Base-by-base conservation (phyloP, 2,888 invertebrate genomes). In the Tanypteryx hageni region DNA sequence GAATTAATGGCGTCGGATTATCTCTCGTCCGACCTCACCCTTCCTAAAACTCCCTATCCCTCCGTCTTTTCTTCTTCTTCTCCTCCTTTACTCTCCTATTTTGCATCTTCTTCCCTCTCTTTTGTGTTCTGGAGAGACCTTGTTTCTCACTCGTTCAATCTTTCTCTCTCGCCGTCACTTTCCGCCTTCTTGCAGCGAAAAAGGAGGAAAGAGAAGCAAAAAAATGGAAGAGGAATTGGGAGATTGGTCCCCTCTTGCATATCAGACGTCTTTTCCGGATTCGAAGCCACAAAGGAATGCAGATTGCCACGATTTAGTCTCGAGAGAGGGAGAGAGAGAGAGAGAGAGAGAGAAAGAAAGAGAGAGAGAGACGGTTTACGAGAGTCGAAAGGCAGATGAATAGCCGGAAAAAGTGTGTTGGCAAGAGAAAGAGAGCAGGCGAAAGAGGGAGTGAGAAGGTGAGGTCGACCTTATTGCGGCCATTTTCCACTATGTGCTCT, bases 271-370 rank as follows among this genome's bases (percentile, higher is more conserved):
- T 89, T 89, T 89, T 89, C 68, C 64, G 10, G 89, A 76, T 76
- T 18, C 18, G 56, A 68, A 13, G 8, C 68, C 61, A 68, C 89
- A 89, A 89, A 89, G 89, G 89, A 64, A 68, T 89, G 64, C 64
- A 89, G 89, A 89, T 89, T 89, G 64, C 89, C 64, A 68, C 89
- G 64, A 89, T 89, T 89, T 89, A 44, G 89, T 56, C 64, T 9
- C 9, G 18, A 5, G 89, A 57, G 85, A 57, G 16, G 57, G 64
- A 44, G 18, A 82, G 44, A 44, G 44, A 44, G 44, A 57, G 85
- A 57, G 16, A 85, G 64, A 44, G 18, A 82, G 44, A 44, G 44
- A 44, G n/a, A n/a, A n/a, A n/a, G n/a, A n/a, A n/a, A 57, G 85
- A 57, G 16, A 85, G 64, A 44, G 18, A 82, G 44, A 44, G 44